Conservation (phyloP, 2,797 vertebrate genomes). For the Catamblyrhynchus diadema region DNA sequence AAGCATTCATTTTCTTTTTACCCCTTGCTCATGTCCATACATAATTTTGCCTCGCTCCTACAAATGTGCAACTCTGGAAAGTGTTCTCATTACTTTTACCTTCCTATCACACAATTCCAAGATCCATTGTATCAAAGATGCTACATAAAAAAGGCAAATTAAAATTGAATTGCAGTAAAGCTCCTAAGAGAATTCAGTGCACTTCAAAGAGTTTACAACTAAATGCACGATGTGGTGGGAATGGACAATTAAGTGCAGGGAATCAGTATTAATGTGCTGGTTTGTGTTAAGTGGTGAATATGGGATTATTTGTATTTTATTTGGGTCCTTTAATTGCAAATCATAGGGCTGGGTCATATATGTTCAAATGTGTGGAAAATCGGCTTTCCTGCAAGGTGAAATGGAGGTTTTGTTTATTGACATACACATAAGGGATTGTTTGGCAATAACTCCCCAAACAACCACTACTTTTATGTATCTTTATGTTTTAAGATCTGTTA, state of each 20-base stretch:
- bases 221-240: background rate
- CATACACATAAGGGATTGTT: background rate
- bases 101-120: background rate
- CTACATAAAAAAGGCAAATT: conserved; percentile 38
- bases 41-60: background rate
- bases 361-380: conserved; percentile 23
- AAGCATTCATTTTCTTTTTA: conserved; percentile 2
- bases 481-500: background rate
- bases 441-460: background rate
- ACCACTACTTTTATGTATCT: background rate
- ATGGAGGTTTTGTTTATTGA: background rate
- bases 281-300: background rate
- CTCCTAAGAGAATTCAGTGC: background rate
- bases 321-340: conserved; percentile 29
- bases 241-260: background rate
- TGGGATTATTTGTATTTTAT: background rate
- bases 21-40: background rate
- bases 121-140: background rate
- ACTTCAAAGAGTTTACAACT: background rate
- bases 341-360: background rate
- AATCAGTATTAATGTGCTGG: conserved; percentile 2
- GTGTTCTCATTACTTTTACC: conserved; percentile 4
- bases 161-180: conserved; percentile 24
- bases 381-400: background rate
- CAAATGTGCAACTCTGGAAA: background rate